Conservation (phyloP, 2,113 vertebrate genomes). For the Syngnathus floridae region DNA sequence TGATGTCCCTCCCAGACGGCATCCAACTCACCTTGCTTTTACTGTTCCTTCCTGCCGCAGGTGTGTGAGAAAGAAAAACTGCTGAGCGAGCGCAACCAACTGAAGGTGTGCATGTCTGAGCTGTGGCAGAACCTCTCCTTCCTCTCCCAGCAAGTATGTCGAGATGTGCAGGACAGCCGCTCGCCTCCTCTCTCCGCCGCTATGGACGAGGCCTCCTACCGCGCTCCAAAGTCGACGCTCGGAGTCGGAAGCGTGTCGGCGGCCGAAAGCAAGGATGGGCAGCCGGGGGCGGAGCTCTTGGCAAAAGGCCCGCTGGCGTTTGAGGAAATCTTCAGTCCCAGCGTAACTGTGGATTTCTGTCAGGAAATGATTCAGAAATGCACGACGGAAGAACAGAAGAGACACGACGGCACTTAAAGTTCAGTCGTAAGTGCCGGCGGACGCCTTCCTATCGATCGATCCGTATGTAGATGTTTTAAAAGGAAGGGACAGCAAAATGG, state of each 20-base stretch:
- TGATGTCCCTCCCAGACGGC: too few species aligned
- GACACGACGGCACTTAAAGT: slow-evolving; percentile 79
- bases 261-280: slow-evolving; percentile 44
- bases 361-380: slow-evolving; percentile 97
- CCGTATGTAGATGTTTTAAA: slow-evolving; percentile 46
- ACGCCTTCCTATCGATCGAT: neutral
- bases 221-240: slow-evolving; percentile 61
- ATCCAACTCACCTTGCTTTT: neutral
- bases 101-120: slow-evolving; percentile 93
- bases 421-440: neutral
- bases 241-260: slow-evolving; percentile 44
- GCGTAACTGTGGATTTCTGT: slow-evolving; percentile 93
- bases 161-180: slow-evolving; percentile 79
- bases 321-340: slow-evolving; percentile 80
- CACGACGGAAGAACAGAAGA: slow-evolving; percentile 86
- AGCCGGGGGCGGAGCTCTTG: slow-evolving; percentile 5
- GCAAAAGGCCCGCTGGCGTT: slow-evolving; percentile 65
- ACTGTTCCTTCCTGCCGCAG: slow-evolving; percentile 30
- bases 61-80: slow-evolving; percentile 91
- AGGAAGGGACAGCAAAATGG: slow-evolving; percentile 47
- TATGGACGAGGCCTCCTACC: slow-evolving; percentile 71
- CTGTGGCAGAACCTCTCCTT: slow-evolving; percentile 92
- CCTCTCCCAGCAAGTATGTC: slow-evolving; percentile 89
- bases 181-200: slow-evolving; percentile 65
- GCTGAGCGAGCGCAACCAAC: slow-evolving; percentile 87